phyloP scores from a whole-genome alignment of 2,888 invertebrate species.

The Agrochola macilenta region DNA sequence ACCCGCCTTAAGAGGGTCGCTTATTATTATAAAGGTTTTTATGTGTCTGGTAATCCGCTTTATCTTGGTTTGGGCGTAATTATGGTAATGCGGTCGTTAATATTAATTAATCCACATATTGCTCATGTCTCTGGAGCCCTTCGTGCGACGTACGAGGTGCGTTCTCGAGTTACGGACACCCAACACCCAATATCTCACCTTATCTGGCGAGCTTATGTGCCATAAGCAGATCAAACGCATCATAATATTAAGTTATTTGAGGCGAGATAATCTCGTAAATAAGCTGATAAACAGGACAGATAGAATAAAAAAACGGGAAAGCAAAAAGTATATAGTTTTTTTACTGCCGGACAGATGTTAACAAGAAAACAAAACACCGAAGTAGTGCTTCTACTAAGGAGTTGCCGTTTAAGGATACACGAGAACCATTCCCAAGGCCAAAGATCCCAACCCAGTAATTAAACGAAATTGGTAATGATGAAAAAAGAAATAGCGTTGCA shows the following conservation, averaged over 20 bases:
- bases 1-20: constrained; percentile 40
- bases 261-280: constrained; percentile 64
- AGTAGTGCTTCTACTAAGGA: constrained; percentile 11
- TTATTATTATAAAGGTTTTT: constrained; percentile 44
- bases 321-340: constrained; percentile 18
- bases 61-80: constrained; percentile 46
- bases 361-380: constrained; percentile 35
- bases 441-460: constrained; percentile 3
- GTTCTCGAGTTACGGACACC: constrained; percentile 75
- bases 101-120: constrained; percentile 69
- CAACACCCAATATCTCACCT: constrained; percentile 73
- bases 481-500: background rate
- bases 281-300: constrained; percentile 47
- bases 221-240: constrained; percentile 67
- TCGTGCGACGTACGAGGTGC: constrained; percentile 67
- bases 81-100: constrained; percentile 55
- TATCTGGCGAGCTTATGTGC: constrained; percentile 72
- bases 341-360: constrained; percentile 17
- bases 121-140: constrained; percentile 65
- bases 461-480: background rate
- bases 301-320: constrained; percentile 20
- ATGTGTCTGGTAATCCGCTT: constrained; percentile 48
- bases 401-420: background rate
- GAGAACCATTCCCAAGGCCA: constrained; percentile 1
- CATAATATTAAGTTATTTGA: constrained; percentile 70